These are phyloP conservation scores for Octomys mimax DNA, from an alignment of 2,797 vertebrate genomes.

Conservation along the genomic window DNA sequence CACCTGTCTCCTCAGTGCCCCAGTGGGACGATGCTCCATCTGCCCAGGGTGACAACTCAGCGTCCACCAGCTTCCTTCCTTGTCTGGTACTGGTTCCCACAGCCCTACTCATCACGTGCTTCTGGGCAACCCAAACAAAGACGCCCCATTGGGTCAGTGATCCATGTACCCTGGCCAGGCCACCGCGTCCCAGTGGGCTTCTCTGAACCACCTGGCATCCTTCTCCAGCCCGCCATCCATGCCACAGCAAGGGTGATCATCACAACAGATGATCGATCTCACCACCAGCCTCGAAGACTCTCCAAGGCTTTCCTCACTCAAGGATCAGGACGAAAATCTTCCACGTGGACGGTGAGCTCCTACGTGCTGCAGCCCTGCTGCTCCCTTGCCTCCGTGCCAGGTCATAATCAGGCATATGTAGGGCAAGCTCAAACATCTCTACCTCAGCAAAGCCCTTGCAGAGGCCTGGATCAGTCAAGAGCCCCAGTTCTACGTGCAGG, in stretches of 20 bases:
- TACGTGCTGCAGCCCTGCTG: neutral
- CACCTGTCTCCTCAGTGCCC: neutral
- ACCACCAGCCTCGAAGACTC: neutral
- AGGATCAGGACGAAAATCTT: neutral
- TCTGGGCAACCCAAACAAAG: neutral
- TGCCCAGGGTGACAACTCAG: neutral
- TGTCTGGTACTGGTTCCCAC: neutral
- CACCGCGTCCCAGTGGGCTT: neutral
- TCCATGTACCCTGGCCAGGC: neutral
- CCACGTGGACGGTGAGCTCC: fast-evolving
- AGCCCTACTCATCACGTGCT: neutral
- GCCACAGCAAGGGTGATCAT: neutral
- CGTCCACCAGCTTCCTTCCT: neutral
- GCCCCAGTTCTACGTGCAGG: too few species aligned
- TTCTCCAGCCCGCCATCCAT: neutral
- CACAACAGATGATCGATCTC: fast-evolving
- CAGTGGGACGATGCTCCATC: neutral
- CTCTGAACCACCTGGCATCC: neutral
- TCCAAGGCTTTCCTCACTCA: neutral
- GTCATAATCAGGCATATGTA: neutral
- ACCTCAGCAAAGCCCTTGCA: neutral
- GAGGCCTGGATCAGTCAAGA: neutral
- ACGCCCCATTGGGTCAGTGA: neutral
- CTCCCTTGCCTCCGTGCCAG: neutral
- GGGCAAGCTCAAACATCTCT: neutral